Base-by-base conservation (phyloP, 2,113 vertebrate genomes). In the Canis aureus region DNA sequence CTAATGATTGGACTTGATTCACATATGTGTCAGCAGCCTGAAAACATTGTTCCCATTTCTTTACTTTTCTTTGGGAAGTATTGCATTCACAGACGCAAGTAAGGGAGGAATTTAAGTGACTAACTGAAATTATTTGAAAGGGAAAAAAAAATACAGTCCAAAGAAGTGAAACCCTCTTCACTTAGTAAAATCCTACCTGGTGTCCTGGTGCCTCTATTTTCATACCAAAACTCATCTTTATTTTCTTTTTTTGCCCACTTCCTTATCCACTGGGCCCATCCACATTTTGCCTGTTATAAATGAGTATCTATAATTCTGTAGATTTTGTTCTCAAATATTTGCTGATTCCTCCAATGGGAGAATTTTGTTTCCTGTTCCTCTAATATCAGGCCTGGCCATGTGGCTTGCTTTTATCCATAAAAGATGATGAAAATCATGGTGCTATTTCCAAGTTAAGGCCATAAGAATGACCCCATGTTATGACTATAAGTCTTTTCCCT, bases 321-420 rank as follows among this genome's bases (percentile, higher is more conserved):
- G 43, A 38, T 95, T 78, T 82, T 84, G 8, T 91, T 83, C 57
- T 32, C 43, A 93, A 73, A 62, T 91, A 96, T 60, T 84, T 93
- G 22, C 20, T 73, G 10, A 83, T 80, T 6, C 22, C 89, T 79
- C 35, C 38, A 80, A 38, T 22, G 10, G 35, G 11, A 73, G 60
- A 59, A 64, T 73, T 82, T 83, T 82, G 25, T 51, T 93, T 93
- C 81, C 55, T 91, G 25, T 7, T 27, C 74, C 49, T 53, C 3
- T 35, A 27, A 62, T 59, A 16, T 71, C 35, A 92, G 17, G 9
- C 3, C 78, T 81, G 23, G 2, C 12, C 66, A 27, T 9, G 0
- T 86, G 29, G 4, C 43, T 92, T 76, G 27, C n/a, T 76, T 60
- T 79, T 8, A 12, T 32, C 20, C 53, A 49, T 51, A 43, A 96